These are phyloP conservation scores for Myanophis thanlyinensis DNA, from an alignment of 2,113 vertebrate species.

Conservation along the genomic window DNA sequence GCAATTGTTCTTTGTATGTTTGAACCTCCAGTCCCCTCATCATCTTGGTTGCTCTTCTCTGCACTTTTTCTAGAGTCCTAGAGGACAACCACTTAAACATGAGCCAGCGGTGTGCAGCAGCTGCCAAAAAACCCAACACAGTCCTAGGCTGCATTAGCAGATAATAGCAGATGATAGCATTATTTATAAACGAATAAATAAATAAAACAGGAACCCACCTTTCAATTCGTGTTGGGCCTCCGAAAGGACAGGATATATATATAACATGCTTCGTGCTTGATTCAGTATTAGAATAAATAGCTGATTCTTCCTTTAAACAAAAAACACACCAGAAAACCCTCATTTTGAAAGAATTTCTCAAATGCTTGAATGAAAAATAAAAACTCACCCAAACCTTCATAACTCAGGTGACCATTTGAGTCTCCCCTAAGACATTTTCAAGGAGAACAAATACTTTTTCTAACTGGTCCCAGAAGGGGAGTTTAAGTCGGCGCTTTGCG, in stretches of 20 bases:
- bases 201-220: not conserved
- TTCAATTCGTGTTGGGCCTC: not conserved
- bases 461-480: conserved; percentile 33
- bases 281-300: conserved; percentile 27
- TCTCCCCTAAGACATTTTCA: conserved; percentile 22
- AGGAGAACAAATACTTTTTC: conserved; percentile 6
- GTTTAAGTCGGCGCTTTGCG: conserved; percentile 16
- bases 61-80: no score
- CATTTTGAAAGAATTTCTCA: conserved; percentile 5
- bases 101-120: no score
- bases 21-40: no score
- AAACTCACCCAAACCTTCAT: not conserved
- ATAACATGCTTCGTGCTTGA: not conserved
- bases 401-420: not conserved
- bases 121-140: no score
- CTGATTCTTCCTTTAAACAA: conserved; percentile 14
- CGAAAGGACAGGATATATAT: not conserved
- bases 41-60: no score
- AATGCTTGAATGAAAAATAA: conserved; percentile 16
- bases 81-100: no score
- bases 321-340: not conserved
- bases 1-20: no score
- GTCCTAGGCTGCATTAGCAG: no score
- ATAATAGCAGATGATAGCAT: no score
- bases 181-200: no score